Evolutionary conservation across 2,797 vertebrate species (phyloP), one percentile per base, ranked within the genome.

Genomic region (Knipowitschia caucasica): DNA sequence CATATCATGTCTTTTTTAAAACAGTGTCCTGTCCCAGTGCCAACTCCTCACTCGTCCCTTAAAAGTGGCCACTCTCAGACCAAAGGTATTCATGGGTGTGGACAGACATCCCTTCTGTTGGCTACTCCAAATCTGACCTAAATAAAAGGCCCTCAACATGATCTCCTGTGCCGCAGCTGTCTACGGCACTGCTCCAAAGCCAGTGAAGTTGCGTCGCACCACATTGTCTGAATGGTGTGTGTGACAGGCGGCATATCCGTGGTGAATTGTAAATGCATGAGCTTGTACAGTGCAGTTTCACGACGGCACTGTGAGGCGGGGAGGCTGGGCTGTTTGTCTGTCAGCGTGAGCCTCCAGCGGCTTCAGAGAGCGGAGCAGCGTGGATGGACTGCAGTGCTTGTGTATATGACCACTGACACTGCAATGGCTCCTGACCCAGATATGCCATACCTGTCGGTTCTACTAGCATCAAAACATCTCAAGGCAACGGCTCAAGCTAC

Each of bases 131-230:
- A 83, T 78, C 73, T 83, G 83, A 84, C 83, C 85, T 82, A 84
- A 85, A 86, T 86, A 86, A 84, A 83, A 81, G 81, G 74, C 64
- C 81, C 82, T 85, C 18, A 57, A 67, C 56, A 82, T 81, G 72
- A 82, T 84, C 62, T 68, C 69, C 75, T 57, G 71, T 77, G 67
- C 69, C 79, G 81, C 86, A 86, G 81, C 84, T 86, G 86, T 83
- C 82, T 80, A 61, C 71, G 73, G 76, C 56, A 20, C 67, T 65
- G 76, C 77, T 70, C 78, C 75, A 74, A 79, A 81, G 65, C 50
- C n/a, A n/a, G n/a, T n/a, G n/a, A n/a, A n/a, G n/a, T n/a, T n/a
- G n/a, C n/a, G n/a, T n/a, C n/a, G n/a, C n/a, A n/a, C 29, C 31
- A 11, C 10, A 62, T 54, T 31, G 26, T 49, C 30, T 47, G 59